These are phyloP conservation scores for Coturnix japonica DNA, from an alignment of 2,113 vertebrate species.

Conservation along the genomic window DNA sequence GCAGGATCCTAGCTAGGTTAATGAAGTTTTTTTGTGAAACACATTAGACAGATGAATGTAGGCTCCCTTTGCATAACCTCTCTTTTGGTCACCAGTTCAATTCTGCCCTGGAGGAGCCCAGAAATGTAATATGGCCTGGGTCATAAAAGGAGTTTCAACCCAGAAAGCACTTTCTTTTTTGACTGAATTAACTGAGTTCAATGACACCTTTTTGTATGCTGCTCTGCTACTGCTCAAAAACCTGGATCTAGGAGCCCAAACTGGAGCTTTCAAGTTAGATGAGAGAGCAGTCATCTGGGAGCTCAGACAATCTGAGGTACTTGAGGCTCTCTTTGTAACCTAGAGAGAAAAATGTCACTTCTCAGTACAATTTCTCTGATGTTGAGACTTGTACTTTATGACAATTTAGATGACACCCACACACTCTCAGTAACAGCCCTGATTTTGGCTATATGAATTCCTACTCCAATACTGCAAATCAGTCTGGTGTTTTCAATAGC, in stretches of 20 bases:
- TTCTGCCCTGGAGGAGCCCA: background rate
- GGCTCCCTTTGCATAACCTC: background rate
- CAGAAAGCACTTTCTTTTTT: background rate
- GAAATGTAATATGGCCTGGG: background rate
- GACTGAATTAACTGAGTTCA: background rate
- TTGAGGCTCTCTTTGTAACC: background rate
- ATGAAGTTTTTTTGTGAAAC: conserved; percentile 6
- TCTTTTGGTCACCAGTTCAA: background rate
- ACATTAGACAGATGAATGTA: background rate
- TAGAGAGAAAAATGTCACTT: background rate
- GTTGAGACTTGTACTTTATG: background rate
- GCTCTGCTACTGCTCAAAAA: background rate
- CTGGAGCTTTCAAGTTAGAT: background rate
- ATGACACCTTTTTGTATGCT: background rate
- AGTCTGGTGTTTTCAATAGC: conserved; percentile 5
- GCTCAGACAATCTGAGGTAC: background rate
- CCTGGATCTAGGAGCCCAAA: background rate
- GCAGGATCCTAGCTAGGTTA: background rate
- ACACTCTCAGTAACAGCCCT: background rate
- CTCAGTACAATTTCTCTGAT: background rate
- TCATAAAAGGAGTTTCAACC: background rate
- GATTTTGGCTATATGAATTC: background rate
- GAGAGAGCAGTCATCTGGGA: background rate
- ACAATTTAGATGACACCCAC: background rate
- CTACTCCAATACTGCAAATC: background rate